Evolutionary conservation across 2,797 vertebrate species (phyloP).

Genomic region (Poeciliopsis gracilis): DNA sequence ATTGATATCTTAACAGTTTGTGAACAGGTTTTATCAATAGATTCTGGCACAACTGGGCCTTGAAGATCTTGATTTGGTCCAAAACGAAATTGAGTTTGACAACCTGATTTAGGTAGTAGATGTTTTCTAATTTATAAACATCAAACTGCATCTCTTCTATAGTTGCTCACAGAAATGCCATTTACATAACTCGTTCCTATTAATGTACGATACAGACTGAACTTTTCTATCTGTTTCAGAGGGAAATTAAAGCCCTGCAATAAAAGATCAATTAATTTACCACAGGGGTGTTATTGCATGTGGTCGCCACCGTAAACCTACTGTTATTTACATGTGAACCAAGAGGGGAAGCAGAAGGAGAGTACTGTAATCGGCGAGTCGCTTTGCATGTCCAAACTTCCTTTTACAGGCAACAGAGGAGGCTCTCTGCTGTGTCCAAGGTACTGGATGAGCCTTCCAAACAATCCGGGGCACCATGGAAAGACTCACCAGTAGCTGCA

Average conservation of each 20-base stretch:
- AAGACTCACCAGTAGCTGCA: constrained; percentile 24
- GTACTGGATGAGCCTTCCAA: constrained; percentile 38
- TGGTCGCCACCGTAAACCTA: not conserved
- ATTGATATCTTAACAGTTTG: too few species aligned
- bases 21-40: too few species aligned
- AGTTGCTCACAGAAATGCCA: not conserved
- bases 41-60: too few species aligned
- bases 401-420: constrained; percentile 57
- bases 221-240: not conserved
- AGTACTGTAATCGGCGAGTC: constrained; percentile 48
- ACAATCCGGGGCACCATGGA: constrained; percentile 38
- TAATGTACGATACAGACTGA: not conserved
- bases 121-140: not conserved
- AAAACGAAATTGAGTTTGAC: too few species aligned
- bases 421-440: constrained; percentile 27
- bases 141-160: not conserved
- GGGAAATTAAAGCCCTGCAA: not conserved
- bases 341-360: constrained; percentile 63
- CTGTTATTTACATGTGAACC: constrained; percentile 68
- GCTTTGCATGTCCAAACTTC: constrained; percentile 76
- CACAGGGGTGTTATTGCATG: not conserved
- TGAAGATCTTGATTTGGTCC: too few species aligned
- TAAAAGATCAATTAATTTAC: not conserved
- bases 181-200: not conserved
- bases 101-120: not conserved